Evolutionary conservation across 2,797 vertebrate genomes (phyloP).

Genomic region (Halcyon badia): DNA sequence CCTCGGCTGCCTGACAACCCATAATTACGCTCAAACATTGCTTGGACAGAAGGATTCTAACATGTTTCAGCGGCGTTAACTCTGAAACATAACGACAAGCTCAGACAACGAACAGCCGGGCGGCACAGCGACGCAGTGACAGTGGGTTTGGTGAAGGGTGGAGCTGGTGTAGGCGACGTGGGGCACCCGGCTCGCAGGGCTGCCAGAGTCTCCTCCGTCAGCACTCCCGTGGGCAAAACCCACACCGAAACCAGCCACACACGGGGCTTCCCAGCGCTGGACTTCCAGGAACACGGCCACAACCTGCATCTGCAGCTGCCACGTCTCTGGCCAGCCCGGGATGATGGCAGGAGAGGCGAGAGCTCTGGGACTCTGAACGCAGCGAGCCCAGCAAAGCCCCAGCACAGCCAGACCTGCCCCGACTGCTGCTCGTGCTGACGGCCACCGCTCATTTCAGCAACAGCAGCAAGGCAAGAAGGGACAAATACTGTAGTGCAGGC

Average conservation of each 20-base stretch:
- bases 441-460: background rate
- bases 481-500: background rate
- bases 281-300: rapidly evolving
- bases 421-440: background rate
- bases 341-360: rapidly evolving
- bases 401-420: rapidly evolving
- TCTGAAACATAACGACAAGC: background rate
- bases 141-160: background rate
- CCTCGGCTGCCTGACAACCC: background rate
- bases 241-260: too few species aligned
- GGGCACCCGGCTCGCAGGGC: background rate
- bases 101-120: background rate
- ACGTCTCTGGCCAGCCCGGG: rapidly evolving
- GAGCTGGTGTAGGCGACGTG: background rate
- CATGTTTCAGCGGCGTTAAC: background rate
- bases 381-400: rapidly evolving
- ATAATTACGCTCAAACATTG: background rate
- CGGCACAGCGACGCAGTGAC: background rate
- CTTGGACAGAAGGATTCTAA: background rate
- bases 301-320: rapidly evolving
- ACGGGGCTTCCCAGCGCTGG: rapidly evolving
- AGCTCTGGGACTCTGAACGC: rapidly evolving
- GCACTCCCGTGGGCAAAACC: background rate
- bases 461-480: rapidly evolving
- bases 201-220: background rate